phyloP scores from a whole-genome alignment of 2,113 vertebrate species.

The Podarcis cretensis region DNA sequence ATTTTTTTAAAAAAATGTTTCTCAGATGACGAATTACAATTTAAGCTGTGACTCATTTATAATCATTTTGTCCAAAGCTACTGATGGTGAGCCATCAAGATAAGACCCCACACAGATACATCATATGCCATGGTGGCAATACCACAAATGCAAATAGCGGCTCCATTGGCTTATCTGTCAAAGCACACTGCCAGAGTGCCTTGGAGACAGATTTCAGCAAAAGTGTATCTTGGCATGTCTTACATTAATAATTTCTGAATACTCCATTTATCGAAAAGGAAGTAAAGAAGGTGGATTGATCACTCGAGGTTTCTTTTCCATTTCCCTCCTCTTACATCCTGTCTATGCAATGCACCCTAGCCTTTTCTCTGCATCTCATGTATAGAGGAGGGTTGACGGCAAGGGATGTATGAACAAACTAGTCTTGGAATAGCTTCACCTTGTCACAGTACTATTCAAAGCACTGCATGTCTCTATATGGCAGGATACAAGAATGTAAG shows the following conservation, averaged over 20 bases:
- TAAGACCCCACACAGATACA: slow-evolving; percentile 55
- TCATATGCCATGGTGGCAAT: slow-evolving; percentile 48
- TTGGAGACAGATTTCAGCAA: slow-evolving; percentile 65
- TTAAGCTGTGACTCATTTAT: slow-evolving; percentile 54
- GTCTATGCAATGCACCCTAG: not conserved
- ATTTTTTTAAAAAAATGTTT: slow-evolving; percentile 38
- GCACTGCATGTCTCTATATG: not conserved
- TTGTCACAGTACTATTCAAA: not conserved
- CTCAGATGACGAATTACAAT: slow-evolving; percentile 23
- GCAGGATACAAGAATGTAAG: not conserved
- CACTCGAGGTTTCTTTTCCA: slow-evolving; percentile 39
- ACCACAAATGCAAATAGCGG: slow-evolving; percentile 58
- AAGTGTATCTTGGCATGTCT: slow-evolving; percentile 39
- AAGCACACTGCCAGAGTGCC: slow-evolving; percentile 48
- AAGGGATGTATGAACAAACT: not conserved
- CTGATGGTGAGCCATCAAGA: slow-evolving; percentile 52
- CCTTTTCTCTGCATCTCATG: not conserved
- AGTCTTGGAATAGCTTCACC: not conserved
- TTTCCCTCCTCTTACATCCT: slow-evolving; percentile 1
- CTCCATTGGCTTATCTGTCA: slow-evolving; percentile 65
- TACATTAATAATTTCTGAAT: slow-evolving; percentile 75
- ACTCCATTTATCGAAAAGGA: slow-evolving; percentile 66
- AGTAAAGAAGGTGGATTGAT: slow-evolving; percentile 56
- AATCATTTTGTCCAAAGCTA: slow-evolving; percentile 35
- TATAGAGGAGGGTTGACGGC: not conserved